These are phyloP conservation scores for Pentalonia nigronervosa DNA, from an alignment of 1,140 invertebrate genomes.

Conservation along the genomic window DNA sequence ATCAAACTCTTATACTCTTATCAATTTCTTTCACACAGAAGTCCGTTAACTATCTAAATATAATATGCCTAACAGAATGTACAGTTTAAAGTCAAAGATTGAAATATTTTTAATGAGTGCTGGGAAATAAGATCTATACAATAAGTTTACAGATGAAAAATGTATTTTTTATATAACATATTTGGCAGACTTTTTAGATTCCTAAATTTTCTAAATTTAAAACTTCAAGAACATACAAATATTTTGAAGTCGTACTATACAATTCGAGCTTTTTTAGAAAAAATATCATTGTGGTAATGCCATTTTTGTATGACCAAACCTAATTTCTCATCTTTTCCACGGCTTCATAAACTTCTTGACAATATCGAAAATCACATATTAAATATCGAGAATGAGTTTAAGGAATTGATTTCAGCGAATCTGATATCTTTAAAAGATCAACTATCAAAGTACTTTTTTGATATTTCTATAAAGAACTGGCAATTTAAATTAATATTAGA, in stretches of 20 bases:
- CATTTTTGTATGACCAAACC: conserved; percentile 39
- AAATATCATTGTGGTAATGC: conserved; percentile 31
- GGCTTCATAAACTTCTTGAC: conserved; percentile 35
- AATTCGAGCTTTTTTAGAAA: conserved; percentile 29
- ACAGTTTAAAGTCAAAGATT: conserved; percentile 55
- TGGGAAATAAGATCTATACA: not conserved
- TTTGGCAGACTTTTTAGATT: conserved; percentile 17
- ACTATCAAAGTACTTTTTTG: conserved; percentile 54
- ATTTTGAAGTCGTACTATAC: conserved; percentile 15
- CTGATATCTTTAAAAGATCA: conserved; percentile 52
- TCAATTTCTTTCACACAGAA: conserved; percentile 58
- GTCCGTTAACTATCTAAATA: conserved; percentile 54
- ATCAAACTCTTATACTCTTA: conserved; percentile 33
- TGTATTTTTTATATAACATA: conserved; percentile 27
- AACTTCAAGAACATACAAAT: conserved; percentile 4
- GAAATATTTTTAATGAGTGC: conserved; percentile 44
- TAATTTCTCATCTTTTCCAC: conserved; percentile 51
- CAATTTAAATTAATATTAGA: conserved; percentile 36
- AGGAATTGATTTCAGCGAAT: conserved; percentile 44
- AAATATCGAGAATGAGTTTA: conserved; percentile 49
- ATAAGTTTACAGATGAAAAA: conserved; percentile 35
- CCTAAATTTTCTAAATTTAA: conserved; percentile 10
- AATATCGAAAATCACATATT: conserved; percentile 38
- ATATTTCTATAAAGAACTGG: conserved; percentile 38
- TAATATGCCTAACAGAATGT: conserved; percentile 59